These are phyloP conservation scores for Labeo rohita DNA, from an alignment of 2,113 vertebrate genomes.

Conservation along the genomic window DNA sequence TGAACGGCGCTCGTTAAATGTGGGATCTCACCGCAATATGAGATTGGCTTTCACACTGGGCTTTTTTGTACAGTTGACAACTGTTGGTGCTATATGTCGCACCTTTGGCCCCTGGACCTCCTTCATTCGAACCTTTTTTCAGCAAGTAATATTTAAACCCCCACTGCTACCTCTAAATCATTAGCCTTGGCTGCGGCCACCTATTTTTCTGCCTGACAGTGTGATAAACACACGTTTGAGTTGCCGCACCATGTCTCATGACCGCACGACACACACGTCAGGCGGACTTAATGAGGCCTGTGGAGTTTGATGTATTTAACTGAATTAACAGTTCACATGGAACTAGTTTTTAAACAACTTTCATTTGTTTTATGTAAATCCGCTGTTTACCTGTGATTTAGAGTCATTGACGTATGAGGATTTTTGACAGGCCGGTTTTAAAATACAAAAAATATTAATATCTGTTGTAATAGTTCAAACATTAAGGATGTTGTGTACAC, in stretches of 20 bases:
- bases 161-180: conserved; percentile 59
- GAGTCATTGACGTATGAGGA: too few relatives aligned
- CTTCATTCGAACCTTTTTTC: conserved; percentile 65
- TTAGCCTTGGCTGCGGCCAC: conserved; percentile 56
- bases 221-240: conserved; percentile 64
- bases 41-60: conserved; percentile 74
- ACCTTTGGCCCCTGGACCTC: conserved; percentile 75
- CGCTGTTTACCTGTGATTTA: conserved; percentile 2
- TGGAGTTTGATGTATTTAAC: conserved; percentile 42
- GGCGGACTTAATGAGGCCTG: conserved; percentile 39
- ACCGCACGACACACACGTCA: background rate
- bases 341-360: conserved; percentile 26
- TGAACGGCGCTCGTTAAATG: conserved; percentile 71
- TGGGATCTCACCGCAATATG: conserved; percentile 74
- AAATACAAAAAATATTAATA: too few relatives aligned
- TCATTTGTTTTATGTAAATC: conserved; percentile 28
- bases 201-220: conserved; percentile 59
- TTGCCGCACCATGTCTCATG: conserved; percentile 12
- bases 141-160: conserved; percentile 69
- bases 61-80: conserved; percentile 77
- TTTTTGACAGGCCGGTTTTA: too few relatives aligned
- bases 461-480: too few relatives aligned
- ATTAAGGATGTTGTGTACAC: too few relatives aligned
- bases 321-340: conserved; percentile 27
- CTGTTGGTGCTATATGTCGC: conserved; percentile 75